Percentiles rank a stretch among this genome's conserved stretches.
phyloP scores from a whole-genome alignment of 2,888 invertebrate genomes.

The Drosophila macrospina region DNA sequence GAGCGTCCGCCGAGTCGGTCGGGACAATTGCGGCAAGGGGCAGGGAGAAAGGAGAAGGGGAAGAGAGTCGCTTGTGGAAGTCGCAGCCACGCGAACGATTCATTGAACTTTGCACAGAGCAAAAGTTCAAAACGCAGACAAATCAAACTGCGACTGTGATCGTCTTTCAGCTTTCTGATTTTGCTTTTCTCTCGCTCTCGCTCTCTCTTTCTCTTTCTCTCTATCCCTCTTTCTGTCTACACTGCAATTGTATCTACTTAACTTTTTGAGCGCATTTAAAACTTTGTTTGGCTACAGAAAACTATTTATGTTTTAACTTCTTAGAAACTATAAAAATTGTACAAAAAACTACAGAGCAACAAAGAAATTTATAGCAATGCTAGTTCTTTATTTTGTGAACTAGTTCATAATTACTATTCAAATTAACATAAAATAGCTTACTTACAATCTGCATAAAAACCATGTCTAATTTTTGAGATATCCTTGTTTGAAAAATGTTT shows the following conservation, averaged over 20 bases:
- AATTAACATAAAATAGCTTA: too few species aligned
- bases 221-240: neutral
- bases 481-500: too few species aligned
- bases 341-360: too few species aligned
- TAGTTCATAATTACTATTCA: too few species aligned
- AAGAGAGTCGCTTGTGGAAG: neutral
- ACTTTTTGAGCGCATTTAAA: neutral
- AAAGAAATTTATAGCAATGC: too few species aligned
- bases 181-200: neutral
- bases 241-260: neutral
- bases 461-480: too few species aligned
- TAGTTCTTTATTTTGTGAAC: too few species aligned
- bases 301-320: too few species aligned
- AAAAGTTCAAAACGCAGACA: slow-evolving; percentile 67
- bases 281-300: neutral
- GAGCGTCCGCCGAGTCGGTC: neutral
- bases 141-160: slow-evolving; percentile 64
- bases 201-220: too few species aligned
- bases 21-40: neutral
- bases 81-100: slow-evolving; percentile 51
- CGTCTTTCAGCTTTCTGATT: slow-evolving; percentile 30
- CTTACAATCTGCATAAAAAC: too few species aligned
- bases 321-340: too few species aligned
- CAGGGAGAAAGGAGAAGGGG: too few species aligned
- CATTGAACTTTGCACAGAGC: slow-evolving; percentile 74